phyloP scores from a whole-genome alignment of 37 sponge, comb jelly and placozoan species.

The Cliona cf. orientalis region DNA sequence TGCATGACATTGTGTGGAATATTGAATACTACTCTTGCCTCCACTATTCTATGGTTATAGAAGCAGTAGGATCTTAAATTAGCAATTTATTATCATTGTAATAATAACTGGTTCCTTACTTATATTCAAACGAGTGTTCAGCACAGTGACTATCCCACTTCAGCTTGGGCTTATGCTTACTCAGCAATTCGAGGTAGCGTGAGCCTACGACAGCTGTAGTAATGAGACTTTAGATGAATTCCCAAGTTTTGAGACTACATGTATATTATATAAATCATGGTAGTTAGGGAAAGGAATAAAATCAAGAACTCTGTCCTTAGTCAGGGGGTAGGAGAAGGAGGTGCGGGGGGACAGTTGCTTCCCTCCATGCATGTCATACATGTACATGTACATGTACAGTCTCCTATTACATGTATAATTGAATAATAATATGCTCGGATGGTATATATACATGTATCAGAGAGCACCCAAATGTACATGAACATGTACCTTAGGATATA shows the following conservation, averaged over 20 bases:
- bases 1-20: not conserved
- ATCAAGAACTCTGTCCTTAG: not conserved
- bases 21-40: no score
- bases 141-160: slow-evolving; percentile 88
- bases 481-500: no score
- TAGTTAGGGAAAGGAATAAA: not conserved
- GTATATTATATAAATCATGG: not conserved
- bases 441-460: no score
- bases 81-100: not conserved
- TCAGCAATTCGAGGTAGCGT: slow-evolving; percentile 84
- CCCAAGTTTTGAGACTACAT: not conserved
- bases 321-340: not conserved
- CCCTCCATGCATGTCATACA: no score
- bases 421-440: no score
- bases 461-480: no score
- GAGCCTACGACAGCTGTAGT: slow-evolving; percentile 8
- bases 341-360: not conserved
- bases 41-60: no score
- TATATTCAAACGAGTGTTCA: slow-evolving; percentile 92
- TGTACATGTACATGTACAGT: no score
- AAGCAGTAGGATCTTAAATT: not conserved
- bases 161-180: slow-evolving; percentile 86
- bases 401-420: no score
- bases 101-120: slow-evolving; percentile 29
- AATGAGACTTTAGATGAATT: not conserved